phyloP scores from a whole-genome alignment of 2,888 invertebrate species.

The Allolobophora icterica region DNA sequence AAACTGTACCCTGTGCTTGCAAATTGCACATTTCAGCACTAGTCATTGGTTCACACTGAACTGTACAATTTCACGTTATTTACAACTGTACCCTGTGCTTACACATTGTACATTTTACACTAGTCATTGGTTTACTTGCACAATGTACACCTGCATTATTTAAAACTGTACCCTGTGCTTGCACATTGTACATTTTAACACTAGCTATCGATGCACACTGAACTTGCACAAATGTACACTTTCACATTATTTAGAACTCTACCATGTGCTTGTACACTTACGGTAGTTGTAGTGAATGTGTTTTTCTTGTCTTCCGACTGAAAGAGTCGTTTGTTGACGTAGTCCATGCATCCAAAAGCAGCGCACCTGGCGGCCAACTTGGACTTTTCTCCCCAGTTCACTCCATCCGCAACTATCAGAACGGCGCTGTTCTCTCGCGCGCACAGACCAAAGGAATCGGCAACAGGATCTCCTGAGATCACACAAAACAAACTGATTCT shows the following conservation, averaged over 20 bases:
- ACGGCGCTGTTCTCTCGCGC: conserved; percentile 75
- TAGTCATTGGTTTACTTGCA: neutral
- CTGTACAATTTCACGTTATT: neutral
- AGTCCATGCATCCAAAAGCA: conserved; percentile 82
- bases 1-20: too few species aligned
- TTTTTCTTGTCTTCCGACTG: conserved; percentile 53
- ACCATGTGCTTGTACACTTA: neutral
- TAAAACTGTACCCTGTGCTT: neutral
- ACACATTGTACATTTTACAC: too few species aligned
- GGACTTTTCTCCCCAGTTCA: conserved; percentile 89
- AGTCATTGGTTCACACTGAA: neutral
- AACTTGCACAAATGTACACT: too few species aligned
- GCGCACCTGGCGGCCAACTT: conserved; percentile 84
- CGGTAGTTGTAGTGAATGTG: neutral
- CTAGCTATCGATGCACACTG: too few species aligned
- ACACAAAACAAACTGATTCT: neutral
- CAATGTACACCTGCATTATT: neutral
- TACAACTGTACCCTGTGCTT: neutral
- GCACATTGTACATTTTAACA: too few species aligned
- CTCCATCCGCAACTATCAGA: conserved; percentile 84
- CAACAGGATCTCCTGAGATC: conserved; percentile 79
- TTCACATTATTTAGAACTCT: too few species aligned
- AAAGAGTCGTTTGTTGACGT: conserved; percentile 71
- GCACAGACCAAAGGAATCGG: conserved; percentile 83
- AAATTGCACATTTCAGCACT: too few species aligned